Evolutionary conservation across 2,888 invertebrate species (phyloP).

Genomic region (Malthinus flaveolus): DNA sequence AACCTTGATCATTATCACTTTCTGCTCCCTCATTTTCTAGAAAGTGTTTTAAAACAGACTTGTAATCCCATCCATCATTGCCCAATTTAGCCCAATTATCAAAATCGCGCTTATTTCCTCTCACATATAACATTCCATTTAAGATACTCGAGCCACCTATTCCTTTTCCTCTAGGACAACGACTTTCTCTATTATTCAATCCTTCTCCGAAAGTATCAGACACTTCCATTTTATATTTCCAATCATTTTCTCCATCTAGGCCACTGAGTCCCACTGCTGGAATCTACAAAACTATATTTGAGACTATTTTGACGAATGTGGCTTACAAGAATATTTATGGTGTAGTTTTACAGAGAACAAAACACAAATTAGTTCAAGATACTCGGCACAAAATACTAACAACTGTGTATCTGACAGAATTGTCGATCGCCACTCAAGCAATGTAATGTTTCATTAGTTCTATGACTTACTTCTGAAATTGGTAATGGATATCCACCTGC

Average conservation of each 20-base stretch:
- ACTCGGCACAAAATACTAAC: too few species aligned
- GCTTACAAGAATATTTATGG: conserved; percentile 1
- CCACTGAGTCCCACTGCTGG: conserved; percentile 36
- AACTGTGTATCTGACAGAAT: too few species aligned
- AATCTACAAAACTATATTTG: conserved; percentile 36
- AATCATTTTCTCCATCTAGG: conserved; percentile 44
- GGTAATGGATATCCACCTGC: conserved; percentile 57
- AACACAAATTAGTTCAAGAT: too few species aligned
- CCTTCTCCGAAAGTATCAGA: conserved; percentile 41
- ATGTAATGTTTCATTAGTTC: too few species aligned
- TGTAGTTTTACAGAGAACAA: too few species aligned
- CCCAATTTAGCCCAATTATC: conserved; percentile 80
- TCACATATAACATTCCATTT: conserved; percentile 55
- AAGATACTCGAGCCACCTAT: conserved; percentile 56
- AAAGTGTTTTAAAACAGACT: conserved; percentile 73
- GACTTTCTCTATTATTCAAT: conserved; percentile 38
- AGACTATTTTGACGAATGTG: background rate
- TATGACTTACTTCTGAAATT: conserved; percentile 52
- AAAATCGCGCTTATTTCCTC: conserved; percentile 72
- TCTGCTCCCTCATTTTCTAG: conserved; percentile 68
- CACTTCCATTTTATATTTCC: conserved; percentile 39
- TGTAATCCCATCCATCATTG: conserved; percentile 79
- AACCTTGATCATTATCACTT: background rate
- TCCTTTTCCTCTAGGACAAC: conserved; percentile 56
- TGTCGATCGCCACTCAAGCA: too few species aligned